phyloP scores from a whole-genome alignment of 1,140 invertebrate genomes.

The Penaeus chinensis region DNA sequence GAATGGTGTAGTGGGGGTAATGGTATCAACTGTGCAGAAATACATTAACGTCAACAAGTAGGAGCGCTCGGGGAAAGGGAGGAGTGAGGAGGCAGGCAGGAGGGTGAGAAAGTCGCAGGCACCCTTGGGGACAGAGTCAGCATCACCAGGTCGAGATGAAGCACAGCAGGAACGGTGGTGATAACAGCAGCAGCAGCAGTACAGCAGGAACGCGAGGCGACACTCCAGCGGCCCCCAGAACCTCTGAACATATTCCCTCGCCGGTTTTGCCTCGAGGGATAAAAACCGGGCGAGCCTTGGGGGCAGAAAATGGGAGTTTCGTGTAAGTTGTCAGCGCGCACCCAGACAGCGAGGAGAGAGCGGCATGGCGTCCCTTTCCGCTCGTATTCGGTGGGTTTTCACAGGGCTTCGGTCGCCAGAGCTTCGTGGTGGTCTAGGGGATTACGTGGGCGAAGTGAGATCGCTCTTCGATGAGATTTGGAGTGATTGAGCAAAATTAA shows the following conservation, averaged over 20 bases:
- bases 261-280: slow-evolving; percentile 61
- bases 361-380: slow-evolving; percentile 25
- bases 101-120: neutral
- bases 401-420: slow-evolving; percentile 42
- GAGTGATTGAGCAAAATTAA: slow-evolving; percentile 63
- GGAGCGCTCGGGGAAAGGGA: too few species aligned
- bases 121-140: neutral
- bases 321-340: slow-evolving; percentile 61
- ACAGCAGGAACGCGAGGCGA: slow-evolving; percentile 25
- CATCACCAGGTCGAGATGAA: neutral
- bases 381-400: slow-evolving; percentile 43
- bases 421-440: slow-evolving; percentile 21
- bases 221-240: slow-evolving; percentile 43
- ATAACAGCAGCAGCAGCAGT: neutral
- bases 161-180: neutral
- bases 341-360: slow-evolving; percentile 53
- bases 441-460: slow-evolving; percentile 53
- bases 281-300: slow-evolving; percentile 58
- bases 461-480: slow-evolving; percentile 62
- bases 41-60: too few species aligned
- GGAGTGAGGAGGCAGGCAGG: neutral
- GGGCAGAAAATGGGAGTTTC: slow-evolving; percentile 63
- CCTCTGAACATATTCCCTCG: slow-evolving; percentile 57
- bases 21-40: too few species aligned
- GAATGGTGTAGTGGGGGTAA: too few species aligned